Evolutionary conservation across 2,888 invertebrate genomes (phyloP), one percentile per base, ranked within the genome.

Genomic region (Tenthredo distinguenda): DNA sequence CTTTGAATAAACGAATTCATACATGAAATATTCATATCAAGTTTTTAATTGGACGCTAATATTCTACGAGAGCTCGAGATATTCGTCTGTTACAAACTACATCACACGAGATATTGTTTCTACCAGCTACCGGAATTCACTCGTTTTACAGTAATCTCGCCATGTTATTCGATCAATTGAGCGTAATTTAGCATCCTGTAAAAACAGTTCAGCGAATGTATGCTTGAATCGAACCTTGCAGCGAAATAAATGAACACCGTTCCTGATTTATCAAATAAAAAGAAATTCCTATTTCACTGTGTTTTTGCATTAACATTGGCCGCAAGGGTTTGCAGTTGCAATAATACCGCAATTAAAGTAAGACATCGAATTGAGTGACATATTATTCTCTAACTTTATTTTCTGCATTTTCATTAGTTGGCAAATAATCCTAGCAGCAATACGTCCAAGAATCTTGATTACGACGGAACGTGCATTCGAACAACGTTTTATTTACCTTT

Each of bases 401-500:
- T 43, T 12, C n/a, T 43, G 72, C 18, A 43, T 43, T 74, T 74
- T 74, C 31, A 77, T 77, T 55, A 77, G 55, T 77, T 6, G 31
- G 18, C 50, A 31, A 77, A 77, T 77, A 77, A 55, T 77, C 43
- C 43, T 21, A 37, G 40, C 12, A 40, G 40, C 34, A 26, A 43
- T 43, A 74, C 74, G 26, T 43, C 18, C 62, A 55, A 34, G 76
- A 40, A 79, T 77, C 86, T 86, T 86, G 86, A 87, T 86, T 87
- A 86, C 62, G 87, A 86, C 82, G 74, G 77, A 84, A 68, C 55
- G 74, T 40, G 40, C 77, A 86, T 21, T 84, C 86, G 86, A 88
- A 87, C 86, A 86, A 21, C 87, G 85, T 87, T 87, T 87, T 89
- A 88, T 89, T 88, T 88, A 86, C 87, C 88, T 71, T 87, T 21